These are phyloP conservation scores for Molorchus minor DNA, from an alignment of 2,888 invertebrate genomes.

Conservation along the genomic window DNA sequence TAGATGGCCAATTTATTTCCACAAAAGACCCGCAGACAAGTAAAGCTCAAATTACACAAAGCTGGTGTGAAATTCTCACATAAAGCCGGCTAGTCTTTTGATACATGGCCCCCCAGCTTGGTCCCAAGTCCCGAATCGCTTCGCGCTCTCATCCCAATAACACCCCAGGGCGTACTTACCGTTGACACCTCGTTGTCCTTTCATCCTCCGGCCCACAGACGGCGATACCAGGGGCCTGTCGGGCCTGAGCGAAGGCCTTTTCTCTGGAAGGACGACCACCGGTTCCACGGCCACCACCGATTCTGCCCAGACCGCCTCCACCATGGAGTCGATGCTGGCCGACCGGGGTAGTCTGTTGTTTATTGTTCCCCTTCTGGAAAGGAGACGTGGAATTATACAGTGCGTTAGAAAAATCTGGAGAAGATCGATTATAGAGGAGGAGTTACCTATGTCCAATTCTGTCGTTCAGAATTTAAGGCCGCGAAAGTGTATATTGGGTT, in stretches of 20 bases:
- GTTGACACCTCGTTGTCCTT: conserved; percentile 77
- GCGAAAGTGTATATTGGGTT: too few relatives aligned
- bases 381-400: neutral
- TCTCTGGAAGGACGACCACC: conserved; percentile 46
- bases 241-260: conserved; percentile 62
- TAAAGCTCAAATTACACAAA: too few relatives aligned
- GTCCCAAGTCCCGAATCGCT: too few relatives aligned
- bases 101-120: too few relatives aligned
- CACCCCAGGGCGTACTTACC: conserved; percentile 66
- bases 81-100: too few relatives aligned
- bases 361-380: conserved; percentile 64
- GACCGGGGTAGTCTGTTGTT: conserved; percentile 73
- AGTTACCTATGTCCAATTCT: too few relatives aligned
- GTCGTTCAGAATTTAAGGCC: too few relatives aligned
- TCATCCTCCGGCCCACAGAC: conserved; percentile 78
- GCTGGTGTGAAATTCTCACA: too few relatives aligned
- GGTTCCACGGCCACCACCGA: conserved; percentile 48
- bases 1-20: too few relatives aligned
- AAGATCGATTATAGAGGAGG: too few relatives aligned
- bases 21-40: too few relatives aligned
- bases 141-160: too few relatives aligned
- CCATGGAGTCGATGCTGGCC: conserved; percentile 82
- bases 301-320: conserved; percentile 75
- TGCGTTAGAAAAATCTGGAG: neutral
- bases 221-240: conserved; percentile 74